Base-by-base conservation (phyloP, 2,113 vertebrate species). In the Cacatua alba region DNA sequence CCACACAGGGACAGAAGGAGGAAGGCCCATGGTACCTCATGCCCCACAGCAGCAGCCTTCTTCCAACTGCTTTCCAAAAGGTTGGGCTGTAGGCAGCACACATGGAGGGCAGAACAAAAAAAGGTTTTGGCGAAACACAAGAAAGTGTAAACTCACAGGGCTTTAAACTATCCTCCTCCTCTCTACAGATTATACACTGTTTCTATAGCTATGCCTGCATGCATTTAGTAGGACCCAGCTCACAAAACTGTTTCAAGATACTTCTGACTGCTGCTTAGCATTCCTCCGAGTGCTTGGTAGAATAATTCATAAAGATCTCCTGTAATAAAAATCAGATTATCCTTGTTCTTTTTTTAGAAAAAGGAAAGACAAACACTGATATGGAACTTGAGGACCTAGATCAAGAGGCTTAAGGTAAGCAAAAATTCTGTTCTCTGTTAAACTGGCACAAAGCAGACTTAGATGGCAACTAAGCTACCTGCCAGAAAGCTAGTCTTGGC, bases 1-100 rank as follows among this genome's bases (percentile, higher is more conserved):
- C 74, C 28, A 43, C 0, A 0, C 1, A 5, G 2, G 6, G 3
- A 9, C 26, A 52, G 53, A 39, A 9, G 15, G 2, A 23, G 20
- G 13, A 75, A 62, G 21, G 8, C 19, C 44, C 2, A 0, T 35
- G 26, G 11, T 37, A 37, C 37, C 37, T 37, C 37, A 39, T 39
- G 13, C 7, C 37, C 24, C 17, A 39, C 12, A 74, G 35, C 19
- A 95, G 44, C 9, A 59, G 19, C 4, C 31, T 76, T 37, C 28
- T 48, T 80, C 52, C 86, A 91, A 43, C 35, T 21, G 7, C 59
- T 46, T 59, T 82, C 41, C 25, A 28, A 44, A 65, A 55, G 24
- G 17, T 14, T 3, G 6, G 64, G 51, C 37, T 80, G 26, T 24
- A 82, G 62, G 44, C 46, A 88, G 49, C 31, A 63, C 19, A 59